Evolutionary conservation across 2,888 invertebrate genomes (phyloP), one percentile per base, ranked within the genome.

Genomic region (Thumatha senex): DNA sequence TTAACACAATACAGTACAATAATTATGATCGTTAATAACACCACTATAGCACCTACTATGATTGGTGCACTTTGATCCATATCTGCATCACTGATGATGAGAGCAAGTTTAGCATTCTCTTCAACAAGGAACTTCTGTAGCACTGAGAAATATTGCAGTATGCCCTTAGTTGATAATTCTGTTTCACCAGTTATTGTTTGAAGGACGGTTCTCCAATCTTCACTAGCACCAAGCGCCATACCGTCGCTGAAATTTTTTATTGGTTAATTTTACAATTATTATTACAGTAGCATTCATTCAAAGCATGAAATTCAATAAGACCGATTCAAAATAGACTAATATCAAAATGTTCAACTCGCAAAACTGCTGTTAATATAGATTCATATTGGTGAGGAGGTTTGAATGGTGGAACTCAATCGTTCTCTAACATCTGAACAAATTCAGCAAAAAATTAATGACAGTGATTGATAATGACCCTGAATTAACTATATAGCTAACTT

Each of bases 181-280:
- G 76, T 81, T 73, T 90, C 86, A 0, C 86, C 87, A 0, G 90
- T 90, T 58, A 91, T 89, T 0, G 77, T 72, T 52, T 83, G 46
- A 0, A 91, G 76, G 1, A 90, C 89, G n/a, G 76, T 79, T 49
- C 84, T 70, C 91, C 91, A 91, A 50, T 89, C 84, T 69, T 84
- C 77, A 55, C 89, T 89, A 0, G 90, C 89, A 1, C 91, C 91
- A 13, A 89, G 74, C 0, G 87, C 75, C 90, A 90, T 91, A 1
- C 90, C 91, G 15, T 82, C 74, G 15, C 91, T 93, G 74, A 70
- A 86, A 43, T 42, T 13, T 24, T 13, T 36, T 14, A 36, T 10
- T 34, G 13, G 7, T 12, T 34, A 34, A 7, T 12, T 12, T 34
- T 24, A 24, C 18, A 24, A 4, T 5, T 5, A 5, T 24, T 4